Evolutionary conservation across 2,888 invertebrate species (phyloP), one percentile per base, ranked within the genome.

Genomic region (Nymphalis polychloros): DNA sequence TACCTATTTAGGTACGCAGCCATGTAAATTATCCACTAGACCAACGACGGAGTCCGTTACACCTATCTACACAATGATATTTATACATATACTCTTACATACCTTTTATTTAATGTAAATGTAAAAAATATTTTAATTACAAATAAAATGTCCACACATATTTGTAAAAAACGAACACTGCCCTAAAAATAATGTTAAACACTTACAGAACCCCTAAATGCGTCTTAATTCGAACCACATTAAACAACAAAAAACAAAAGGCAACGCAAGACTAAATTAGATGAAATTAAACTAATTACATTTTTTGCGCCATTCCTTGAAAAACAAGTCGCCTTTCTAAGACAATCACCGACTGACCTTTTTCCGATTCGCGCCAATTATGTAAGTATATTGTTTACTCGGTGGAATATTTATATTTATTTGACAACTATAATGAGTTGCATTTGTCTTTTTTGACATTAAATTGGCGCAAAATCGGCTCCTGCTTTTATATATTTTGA

Each of bases 301-400:
- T 62, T 67, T 65, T 71, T 67, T 69, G 35, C n/a, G 17, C 16
- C n/a, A 23, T 31, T 52, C 19, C 23, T 31, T 59, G 53, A 62
- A 64, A 65, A 65, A 69, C 59, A 55, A 60, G 27, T 48, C 47
- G 20, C 35, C 48, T 64, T 64, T 61, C 64, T 69, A 69, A 72
- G 63, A 72, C 72, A 69, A 72, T 72, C 49, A 59, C 71, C 59
- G 53, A 47, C 48, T 60, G 65, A 65, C 65, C 65, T 65, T 61
- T n/a, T 65, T 65, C 50, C 52, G 46, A 65, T 41, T 64, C 41
- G 48, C 35, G 31, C 20, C 55, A 55, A 69, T 69, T 67, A 64
- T 50, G 62, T 47, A 17, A 52, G 59, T 55, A 23, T 8, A 31
- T 69, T 65, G 49, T 57, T 61, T 55, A 48, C 20, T 55, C 55